Percentiles rank a stretch among this genome's conserved stretches.
phyloP scores from a whole-genome alignment of 2,797 vertebrate genomes.

The Sebastes diaconus region DNA sequence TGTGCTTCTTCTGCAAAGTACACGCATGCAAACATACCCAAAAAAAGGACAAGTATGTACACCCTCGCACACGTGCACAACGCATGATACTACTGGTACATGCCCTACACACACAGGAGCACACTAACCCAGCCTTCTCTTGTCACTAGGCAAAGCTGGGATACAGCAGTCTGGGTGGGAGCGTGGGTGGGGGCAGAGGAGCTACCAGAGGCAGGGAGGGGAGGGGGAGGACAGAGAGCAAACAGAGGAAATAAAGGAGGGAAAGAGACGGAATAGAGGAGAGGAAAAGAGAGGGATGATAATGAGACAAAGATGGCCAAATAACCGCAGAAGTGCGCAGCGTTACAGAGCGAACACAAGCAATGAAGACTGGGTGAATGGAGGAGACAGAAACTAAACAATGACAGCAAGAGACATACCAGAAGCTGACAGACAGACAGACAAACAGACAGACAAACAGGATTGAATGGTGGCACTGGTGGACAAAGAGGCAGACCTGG shows the following conservation, averaged over 20 bases:
- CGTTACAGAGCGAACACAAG: neutral
- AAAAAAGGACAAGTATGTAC: neutral
- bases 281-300: neutral
- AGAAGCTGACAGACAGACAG: neutral
- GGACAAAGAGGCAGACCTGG: slow-evolving; percentile 67
- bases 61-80: neutral
- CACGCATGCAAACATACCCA: neutral
- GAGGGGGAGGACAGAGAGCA: slow-evolving; percentile 4
- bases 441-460: neutral
- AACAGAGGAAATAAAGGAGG: slow-evolving; percentile 37
- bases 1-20: neutral
- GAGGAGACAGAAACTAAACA: slow-evolving; percentile 1
- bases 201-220: slow-evolving; percentile 7
- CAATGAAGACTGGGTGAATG: neutral
- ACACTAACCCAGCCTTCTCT: slow-evolving; percentile 15
- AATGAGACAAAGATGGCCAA: slow-evolving; percentile 13
- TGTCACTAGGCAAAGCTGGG: slow-evolving; percentile 71
- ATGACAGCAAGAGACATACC: slow-evolving; percentile 15
- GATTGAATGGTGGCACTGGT: slow-evolving; percentile 10
- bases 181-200: slow-evolving; percentile 4
- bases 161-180: slow-evolving; percentile 52
- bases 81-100: neutral
- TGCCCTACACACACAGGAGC: neutral
- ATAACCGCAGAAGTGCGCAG: neutral
- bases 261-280: slow-evolving; percentile 17